Conservation (phyloP, 2,888 invertebrate species). For the Scaptomyza parva region DNA sequence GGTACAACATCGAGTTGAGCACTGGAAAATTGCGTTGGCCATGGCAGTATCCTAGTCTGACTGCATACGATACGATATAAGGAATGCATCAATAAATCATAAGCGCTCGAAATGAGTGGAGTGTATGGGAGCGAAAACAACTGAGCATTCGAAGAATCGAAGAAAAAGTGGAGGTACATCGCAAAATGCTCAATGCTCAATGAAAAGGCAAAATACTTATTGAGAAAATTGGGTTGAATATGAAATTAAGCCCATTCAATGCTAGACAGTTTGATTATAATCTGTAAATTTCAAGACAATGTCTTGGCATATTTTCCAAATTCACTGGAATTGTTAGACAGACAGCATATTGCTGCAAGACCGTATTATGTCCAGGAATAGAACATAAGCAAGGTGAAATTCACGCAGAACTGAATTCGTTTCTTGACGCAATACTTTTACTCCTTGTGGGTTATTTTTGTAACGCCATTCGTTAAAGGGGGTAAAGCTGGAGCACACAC, state of each 20-base stretch:
- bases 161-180: background rate
- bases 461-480: constrained; percentile 1
- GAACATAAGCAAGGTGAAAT: constrained; percentile 1
- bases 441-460: constrained; percentile 13
- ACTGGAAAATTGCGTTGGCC: constrained; percentile 49
- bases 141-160: constrained; percentile 8
- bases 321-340: constrained; percentile 8
- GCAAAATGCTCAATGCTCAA: constrained; percentile 12
- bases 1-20: constrained; percentile 43
- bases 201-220: constrained; percentile 13
- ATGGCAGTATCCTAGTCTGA: constrained; percentile 13
- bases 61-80: constrained; percentile 20
- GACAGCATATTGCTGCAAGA: background rate
- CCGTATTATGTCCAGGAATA: constrained; percentile 4
- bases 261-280: background rate
- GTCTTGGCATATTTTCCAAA: background rate
- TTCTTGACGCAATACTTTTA: constrained; percentile 27
- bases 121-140: constrained; percentile 11
- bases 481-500: background rate
- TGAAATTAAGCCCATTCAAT: constrained; percentile 6
- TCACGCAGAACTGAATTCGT: background rate
- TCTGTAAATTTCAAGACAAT: background rate
- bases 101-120: constrained; percentile 61
- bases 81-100: constrained; percentile 75
- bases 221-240: constrained; percentile 11